Percentiles rank a stretch among this genome's conserved stretches.
Evolutionary conservation across 2,888 invertebrate genomes (phyloP).

Genomic region (Morinoia aosen): DNA sequence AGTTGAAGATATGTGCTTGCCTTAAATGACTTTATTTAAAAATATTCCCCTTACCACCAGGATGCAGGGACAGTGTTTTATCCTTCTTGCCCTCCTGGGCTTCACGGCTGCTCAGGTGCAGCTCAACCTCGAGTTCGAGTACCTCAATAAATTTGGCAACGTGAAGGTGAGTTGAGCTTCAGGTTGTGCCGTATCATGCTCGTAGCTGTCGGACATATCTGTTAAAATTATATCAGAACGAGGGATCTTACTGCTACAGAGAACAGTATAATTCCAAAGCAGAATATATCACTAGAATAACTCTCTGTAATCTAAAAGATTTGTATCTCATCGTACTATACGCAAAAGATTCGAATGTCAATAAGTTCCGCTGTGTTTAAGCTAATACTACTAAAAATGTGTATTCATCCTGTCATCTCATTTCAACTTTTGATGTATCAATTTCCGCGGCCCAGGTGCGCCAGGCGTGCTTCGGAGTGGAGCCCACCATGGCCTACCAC

Average conservation of each 20-base stretch:
- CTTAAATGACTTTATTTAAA: not conserved
- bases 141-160: constrained; percentile 33
- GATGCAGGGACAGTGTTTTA: not conserved
- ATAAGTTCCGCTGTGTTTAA: no score
- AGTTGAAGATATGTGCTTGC: not conserved
- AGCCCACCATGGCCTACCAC: constrained; percentile 20
- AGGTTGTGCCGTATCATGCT: no score
- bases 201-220: no score
- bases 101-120: not conserved
- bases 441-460: not conserved
- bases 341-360: no score
- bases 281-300: no score
- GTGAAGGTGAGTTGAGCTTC: not conserved
- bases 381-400: no score
- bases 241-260: no score
- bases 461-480: not conserved
- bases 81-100: not conserved
- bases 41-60: not conserved
- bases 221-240: no score
- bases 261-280: no score
- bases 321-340: no score
- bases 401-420: not conserved
- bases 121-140: not conserved
- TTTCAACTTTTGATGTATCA: not conserved
- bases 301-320: no score